These are phyloP conservation scores for Drosophila nigritarsus DNA, from an alignment of 2,888 invertebrate species.

Conservation along the genomic window DNA sequence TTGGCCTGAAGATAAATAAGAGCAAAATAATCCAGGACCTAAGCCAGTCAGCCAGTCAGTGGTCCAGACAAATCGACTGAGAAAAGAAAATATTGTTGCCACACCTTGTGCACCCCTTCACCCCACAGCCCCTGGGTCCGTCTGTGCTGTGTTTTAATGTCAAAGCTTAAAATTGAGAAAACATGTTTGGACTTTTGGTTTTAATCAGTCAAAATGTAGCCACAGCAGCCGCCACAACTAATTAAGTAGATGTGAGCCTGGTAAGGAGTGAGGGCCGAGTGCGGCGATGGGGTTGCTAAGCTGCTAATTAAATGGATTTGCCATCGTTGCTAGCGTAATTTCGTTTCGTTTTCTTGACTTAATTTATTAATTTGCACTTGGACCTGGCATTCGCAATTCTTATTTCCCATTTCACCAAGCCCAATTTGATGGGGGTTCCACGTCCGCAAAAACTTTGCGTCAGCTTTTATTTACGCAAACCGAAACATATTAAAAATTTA, in stretches of 20 bases:
- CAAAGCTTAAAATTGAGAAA: conserved; percentile 58
- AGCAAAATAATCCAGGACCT: conserved; percentile 19
- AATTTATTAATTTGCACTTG: conserved; percentile 71
- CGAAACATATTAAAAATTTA: conserved; percentile 80
- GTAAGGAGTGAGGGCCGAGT: not conserved
- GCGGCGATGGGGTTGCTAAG: conserved; percentile 7
- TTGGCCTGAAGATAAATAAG: conserved; percentile 28
- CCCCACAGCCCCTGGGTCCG: too few species aligned
- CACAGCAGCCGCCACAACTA: conserved; percentile 43
- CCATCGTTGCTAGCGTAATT: conserved; percentile 24
- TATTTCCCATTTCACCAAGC: conserved; percentile 30
- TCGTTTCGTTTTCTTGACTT: conserved; percentile 39
- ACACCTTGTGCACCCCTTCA: not conserved
- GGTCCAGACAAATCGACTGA: conserved; percentile 69
- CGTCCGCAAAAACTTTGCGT: conserved; percentile 58
- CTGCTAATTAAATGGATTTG: conserved; percentile 72
- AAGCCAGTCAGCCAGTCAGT: not conserved
- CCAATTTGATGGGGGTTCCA: conserved; percentile 30
- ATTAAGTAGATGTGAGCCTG: conserved; percentile 39
- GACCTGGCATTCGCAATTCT: conserved; percentile 1
- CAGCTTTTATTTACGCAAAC: conserved; percentile 80
- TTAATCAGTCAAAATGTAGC: conserved; percentile 67
- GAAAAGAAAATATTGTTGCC: conserved; percentile 75
- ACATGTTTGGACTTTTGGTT: conserved; percentile 30
- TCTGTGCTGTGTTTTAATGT: conserved; percentile 52